Conservation (phyloP, 1,140 invertebrate genomes). For the Nasonia longicornis region DNA sequence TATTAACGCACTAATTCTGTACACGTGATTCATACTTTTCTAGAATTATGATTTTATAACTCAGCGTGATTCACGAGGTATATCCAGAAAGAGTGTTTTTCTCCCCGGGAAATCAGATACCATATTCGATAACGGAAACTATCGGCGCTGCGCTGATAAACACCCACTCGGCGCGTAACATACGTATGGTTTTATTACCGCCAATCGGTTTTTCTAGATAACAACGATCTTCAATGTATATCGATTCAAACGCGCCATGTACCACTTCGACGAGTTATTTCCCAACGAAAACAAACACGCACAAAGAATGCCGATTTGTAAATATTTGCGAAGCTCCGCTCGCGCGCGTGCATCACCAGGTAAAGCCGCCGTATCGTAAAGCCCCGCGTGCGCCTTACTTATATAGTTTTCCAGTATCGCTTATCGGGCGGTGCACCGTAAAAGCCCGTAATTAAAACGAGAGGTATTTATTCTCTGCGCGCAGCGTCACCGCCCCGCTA, state of each 20-base stretch:
- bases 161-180: background rate
- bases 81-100: background rate
- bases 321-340: background rate
- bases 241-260: no score
- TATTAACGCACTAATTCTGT: background rate
- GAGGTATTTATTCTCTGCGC: background rate
- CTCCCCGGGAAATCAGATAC: background rate
- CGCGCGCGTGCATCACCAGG: background rate
- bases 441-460: slow-evolving; percentile 18
- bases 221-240: background rate
- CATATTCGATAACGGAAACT: background rate
- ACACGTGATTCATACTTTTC: background rate
- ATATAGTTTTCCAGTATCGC: background rate
- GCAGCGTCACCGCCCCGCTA: background rate
- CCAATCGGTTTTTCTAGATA: background rate
- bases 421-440: background rate
- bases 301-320: background rate
- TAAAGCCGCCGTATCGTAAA: background rate
- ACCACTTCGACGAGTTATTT: background rate
- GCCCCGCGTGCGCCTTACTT: no score
- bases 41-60: background rate
- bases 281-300: background rate
- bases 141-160: no score
- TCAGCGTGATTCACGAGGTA: background rate
- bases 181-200: background rate